Evolutionary conservation across 2,797 vertebrate genomes (phyloP).

Genomic region (Spheniscus humboldti): DNA sequence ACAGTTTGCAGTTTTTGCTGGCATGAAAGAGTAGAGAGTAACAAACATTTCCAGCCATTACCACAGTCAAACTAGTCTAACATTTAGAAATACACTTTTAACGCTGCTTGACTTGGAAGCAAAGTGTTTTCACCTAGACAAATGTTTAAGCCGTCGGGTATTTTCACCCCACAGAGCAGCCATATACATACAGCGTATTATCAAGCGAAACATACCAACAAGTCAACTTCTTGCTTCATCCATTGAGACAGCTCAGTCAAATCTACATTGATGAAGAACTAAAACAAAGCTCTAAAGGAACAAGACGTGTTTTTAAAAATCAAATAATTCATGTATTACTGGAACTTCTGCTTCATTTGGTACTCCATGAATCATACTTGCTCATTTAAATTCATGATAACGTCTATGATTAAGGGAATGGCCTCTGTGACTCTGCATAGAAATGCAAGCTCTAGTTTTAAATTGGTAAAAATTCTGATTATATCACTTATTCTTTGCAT

Average conservation of each 20-base stretch:
- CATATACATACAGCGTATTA: neutral
- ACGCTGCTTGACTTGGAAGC: neutral
- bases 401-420: conserved; percentile 5
- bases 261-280: conserved; percentile 14
- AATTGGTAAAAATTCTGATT: neutral
- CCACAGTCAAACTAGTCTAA: neutral
- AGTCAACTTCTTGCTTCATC: conserved; percentile 9
- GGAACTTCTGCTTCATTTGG: conserved; percentile 45
- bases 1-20: neutral
- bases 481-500: neutral
- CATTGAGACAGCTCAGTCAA: conserved; percentile 29
- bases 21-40: neutral
- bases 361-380: conserved; percentile 16
- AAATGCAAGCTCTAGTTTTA: neutral
- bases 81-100: neutral
- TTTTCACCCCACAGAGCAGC: neutral
- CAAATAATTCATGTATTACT: conserved; percentile 43
- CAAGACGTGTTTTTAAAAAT: conserved; percentile 45
- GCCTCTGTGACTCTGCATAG: neutral
- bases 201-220: conserved; percentile 12
- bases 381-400: conserved; percentile 25
- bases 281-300: conserved; percentile 42
- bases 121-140: neutral
- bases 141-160: neutral
- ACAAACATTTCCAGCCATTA: neutral